Conservation (phyloP, 2,888 invertebrate genomes). For the Spodoptera exigua region DNA sequence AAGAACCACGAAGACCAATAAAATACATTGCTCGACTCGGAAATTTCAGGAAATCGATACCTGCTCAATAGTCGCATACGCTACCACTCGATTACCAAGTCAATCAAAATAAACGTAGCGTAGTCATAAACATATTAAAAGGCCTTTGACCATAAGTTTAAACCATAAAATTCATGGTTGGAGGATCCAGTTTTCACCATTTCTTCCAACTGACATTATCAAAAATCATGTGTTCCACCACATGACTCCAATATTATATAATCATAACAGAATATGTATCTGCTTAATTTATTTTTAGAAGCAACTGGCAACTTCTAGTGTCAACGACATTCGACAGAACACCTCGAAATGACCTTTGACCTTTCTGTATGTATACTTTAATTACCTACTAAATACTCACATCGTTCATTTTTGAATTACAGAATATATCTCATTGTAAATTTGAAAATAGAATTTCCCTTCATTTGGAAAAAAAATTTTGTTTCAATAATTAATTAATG, state of each 20-base stretch:
- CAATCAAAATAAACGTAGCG: too few relatives aligned
- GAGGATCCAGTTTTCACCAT: slow-evolving; percentile 23
- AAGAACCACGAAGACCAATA: too few relatives aligned
- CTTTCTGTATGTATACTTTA: slow-evolving; percentile 1
- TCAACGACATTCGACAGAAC: slow-evolving; percentile 41
- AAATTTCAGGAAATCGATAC: too few relatives aligned
- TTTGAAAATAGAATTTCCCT: too few relatives aligned
- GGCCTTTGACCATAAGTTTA: slow-evolving; percentile 1
- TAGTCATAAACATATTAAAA: neutral
- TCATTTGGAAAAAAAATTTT: too few relatives aligned
- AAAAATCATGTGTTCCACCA: slow-evolving; percentile 9
- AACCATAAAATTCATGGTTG: slow-evolving; percentile 2
- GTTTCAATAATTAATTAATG: too few relatives aligned
- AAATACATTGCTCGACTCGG: too few relatives aligned
- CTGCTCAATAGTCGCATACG: too few relatives aligned
- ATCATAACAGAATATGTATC: slow-evolving; percentile 10
- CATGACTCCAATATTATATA: slow-evolving; percentile 1
- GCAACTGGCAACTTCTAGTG: slow-evolving; percentile 25
- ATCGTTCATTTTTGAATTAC: too few relatives aligned
- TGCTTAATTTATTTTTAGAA: slow-evolving; percentile 11
- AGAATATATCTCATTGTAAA: too few relatives aligned
- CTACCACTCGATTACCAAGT: too few relatives aligned
- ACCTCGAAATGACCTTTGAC: slow-evolving; percentile 26
- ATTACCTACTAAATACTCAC: too few relatives aligned
- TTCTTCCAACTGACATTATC: slow-evolving; percentile 25